Evolutionary conservation across 2,888 invertebrate species (phyloP), one percentile per base, ranked within the genome.

Genomic region (Pyrrhosoma nymphula): DNA sequence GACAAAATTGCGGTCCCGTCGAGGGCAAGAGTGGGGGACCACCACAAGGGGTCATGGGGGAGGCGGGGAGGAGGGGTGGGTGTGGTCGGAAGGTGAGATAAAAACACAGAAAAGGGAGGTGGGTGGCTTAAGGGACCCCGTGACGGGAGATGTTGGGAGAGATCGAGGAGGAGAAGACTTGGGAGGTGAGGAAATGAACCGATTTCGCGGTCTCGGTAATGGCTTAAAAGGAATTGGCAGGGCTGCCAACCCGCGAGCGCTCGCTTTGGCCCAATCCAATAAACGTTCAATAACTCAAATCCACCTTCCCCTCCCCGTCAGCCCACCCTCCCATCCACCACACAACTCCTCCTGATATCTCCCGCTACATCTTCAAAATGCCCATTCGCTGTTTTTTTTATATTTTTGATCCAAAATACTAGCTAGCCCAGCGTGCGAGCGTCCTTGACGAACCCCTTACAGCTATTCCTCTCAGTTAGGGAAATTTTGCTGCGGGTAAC

Each of bases 161-260:
- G 8, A 26, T 10, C 20, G 20, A 88, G 89, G 89, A 56, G 3
- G 6, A 14, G 47, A 55, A 26, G 26, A 0, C 3, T 12, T 4
- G 8, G 47, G 88, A 47, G 47, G 26, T 0, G n/a, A 26, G 82
- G 82, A 82, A 82, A 82, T 82, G 82, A 82, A 82, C 30, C 82
- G 82, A 82, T 82, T 82, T 82, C 82, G 82, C 82, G 82, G 35
- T 35, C 82, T 82, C 82, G 30, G 35, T 82, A 82, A 82, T 82
- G 82, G 82, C 82, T 35, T 82, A 82, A 30, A 35, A 35, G 82
- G 35, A 82, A 82, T 82, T 35, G 82, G 82, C 82, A 82, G 82
- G 82, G 16, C 35, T 82, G 35, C 82, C 82, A 82, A 30, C 82
- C 35, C 30, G 35, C 82, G 16, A 35, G 3, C 82, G 35, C 60